These are phyloP conservation scores for Troides oblongomaculatus DNA, from an alignment of 2,888 invertebrate genomes.

Conservation along the genomic window DNA sequence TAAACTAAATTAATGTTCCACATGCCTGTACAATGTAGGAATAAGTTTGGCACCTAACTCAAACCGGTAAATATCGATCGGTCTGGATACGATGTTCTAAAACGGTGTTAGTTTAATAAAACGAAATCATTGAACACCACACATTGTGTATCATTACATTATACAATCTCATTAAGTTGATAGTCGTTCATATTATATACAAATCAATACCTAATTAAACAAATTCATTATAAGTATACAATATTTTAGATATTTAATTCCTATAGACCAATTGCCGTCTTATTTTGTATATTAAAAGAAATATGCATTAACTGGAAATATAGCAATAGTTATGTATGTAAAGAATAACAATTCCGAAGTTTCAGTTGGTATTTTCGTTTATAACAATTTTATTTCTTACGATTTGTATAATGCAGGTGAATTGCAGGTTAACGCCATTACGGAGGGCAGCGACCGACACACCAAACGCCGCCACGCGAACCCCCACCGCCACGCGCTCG, in stretches of 20 bases:
- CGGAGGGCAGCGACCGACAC: conserved; percentile 35
- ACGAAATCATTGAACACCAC: conserved; percentile 37
- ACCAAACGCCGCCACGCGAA: conserved; percentile 33
- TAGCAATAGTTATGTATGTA: too few relatives aligned
- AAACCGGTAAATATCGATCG: conserved; percentile 40
- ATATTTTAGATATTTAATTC: too few relatives aligned
- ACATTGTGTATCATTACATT: neutral
- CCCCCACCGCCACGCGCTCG: conserved; percentile 35
- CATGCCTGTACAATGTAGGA: conserved; percentile 1
- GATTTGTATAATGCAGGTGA: conserved; percentile 22
- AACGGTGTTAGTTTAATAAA: conserved; percentile 53
- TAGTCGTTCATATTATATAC: too few relatives aligned
- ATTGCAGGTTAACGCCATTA: conserved; percentile 31
- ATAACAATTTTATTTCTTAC: conserved; percentile 2
- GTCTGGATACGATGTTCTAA: conserved; percentile 36
- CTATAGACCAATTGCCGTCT: too few relatives aligned
- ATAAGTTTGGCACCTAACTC: conserved; percentile 40
- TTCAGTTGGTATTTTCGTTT: too few relatives aligned
- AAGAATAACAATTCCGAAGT: too few relatives aligned
- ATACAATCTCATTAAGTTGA: too few relatives aligned
- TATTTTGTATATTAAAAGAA: too few relatives aligned
- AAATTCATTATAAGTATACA: too few relatives aligned
- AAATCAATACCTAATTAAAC: too few relatives aligned
- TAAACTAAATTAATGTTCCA: conserved; percentile 3
- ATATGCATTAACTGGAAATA: too few relatives aligned